Conservation (phyloP, 2,888 invertebrate genomes). For the Sabatieria punctata region DNA sequence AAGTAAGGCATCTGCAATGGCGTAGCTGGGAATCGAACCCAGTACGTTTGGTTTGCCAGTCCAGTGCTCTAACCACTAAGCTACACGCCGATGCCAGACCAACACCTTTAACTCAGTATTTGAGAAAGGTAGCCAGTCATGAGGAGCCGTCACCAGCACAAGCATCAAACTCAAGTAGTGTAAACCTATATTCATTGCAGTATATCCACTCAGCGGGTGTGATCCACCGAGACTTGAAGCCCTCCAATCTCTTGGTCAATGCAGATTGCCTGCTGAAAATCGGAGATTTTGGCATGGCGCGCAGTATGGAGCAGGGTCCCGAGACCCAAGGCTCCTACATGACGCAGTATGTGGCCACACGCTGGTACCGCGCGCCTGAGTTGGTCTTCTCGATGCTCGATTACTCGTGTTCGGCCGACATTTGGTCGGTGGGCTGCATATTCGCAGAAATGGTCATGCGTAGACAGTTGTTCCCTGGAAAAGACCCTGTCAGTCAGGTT, state of each 20-base stretch:
- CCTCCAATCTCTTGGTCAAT: conserved; percentile 39
- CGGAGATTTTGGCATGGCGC: conserved; percentile 38
- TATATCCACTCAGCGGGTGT: conserved; percentile 40
- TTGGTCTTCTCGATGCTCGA: conserved; percentile 34
- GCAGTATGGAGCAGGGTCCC: conserved; percentile 19
- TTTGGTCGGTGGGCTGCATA: conserved; percentile 40
- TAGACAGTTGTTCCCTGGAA: conserved; percentile 38
- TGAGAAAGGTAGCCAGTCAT: too few relatives aligned
- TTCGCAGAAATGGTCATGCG: conserved; percentile 39
- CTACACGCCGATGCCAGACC: too few relatives aligned
- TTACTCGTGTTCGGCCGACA: conserved; percentile 37
- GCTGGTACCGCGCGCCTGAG: conserved; percentile 37
- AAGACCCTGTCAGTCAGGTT: conserved; percentile 31
- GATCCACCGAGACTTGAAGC: conserved; percentile 39
- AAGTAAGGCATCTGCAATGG: too few relatives aligned
- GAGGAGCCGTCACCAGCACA: too few relatives aligned
- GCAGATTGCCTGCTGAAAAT: conserved; percentile 39
- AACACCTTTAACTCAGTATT: too few relatives aligned
- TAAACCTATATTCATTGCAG: conserved; percentile 14
- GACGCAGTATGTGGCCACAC: conserved; percentile 37
- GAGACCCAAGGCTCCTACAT: conserved; percentile 12
- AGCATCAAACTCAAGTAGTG: conserved; percentile 5
- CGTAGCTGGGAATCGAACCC: too few relatives aligned
- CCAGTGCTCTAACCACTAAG: too few relatives aligned
- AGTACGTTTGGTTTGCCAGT: too few relatives aligned